A percentile compares a stretch with the other conserved stretches of the same genome.
phyloP scores from a whole-genome alignment of 2,113 vertebrate genomes.

The Onychostoma macrolepis region DNA sequence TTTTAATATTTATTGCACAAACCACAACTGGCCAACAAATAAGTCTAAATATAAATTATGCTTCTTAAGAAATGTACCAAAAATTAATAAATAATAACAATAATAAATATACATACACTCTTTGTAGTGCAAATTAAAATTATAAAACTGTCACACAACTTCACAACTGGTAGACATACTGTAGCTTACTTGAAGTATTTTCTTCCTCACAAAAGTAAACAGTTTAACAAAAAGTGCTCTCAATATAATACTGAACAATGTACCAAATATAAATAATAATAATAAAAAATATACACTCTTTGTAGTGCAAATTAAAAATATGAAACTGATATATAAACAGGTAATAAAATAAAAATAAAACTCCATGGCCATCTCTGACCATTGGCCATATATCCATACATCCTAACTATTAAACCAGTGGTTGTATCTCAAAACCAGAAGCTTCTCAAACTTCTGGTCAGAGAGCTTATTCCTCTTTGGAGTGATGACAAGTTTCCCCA shows the following conservation, averaged over 20 bases:
- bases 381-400: neutral
- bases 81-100: neutral
- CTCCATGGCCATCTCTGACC: neutral
- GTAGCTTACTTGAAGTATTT: no score
- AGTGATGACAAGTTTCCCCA: constrained; percentile 46
- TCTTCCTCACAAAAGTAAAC: no score
- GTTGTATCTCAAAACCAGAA: constrained; percentile 45
- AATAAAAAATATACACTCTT: neutral
- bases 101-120: no score
- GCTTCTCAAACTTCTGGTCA: constrained; percentile 48
- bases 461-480: constrained; percentile 41
- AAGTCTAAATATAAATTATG: no score
- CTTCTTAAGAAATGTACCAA: neutral
- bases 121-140: no score
- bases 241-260: no score
- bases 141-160: no score
- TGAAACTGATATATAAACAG: neutral
- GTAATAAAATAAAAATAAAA: neutral
- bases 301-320: neutral
- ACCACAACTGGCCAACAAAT: no score
- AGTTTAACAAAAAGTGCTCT: no score
- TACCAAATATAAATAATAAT: no score
- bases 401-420: constrained; percentile 40
- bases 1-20: no score
- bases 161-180: no score